Evolutionary conservation across 1,140 invertebrate species (phyloP).

Genomic region (Aphidius ervi): DNA sequence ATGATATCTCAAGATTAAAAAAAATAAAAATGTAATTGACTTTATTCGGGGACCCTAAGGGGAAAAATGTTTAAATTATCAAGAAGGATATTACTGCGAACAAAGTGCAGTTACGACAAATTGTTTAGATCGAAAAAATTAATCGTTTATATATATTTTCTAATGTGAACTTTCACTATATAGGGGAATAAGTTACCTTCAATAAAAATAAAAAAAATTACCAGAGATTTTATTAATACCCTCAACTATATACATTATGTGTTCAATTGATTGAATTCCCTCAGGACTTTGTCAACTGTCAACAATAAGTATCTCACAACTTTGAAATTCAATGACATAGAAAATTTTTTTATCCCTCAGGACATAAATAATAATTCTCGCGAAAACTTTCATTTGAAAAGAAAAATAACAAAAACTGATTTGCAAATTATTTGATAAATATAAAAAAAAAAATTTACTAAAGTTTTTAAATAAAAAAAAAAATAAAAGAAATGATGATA

Average conservation of each 20-base stretch:
- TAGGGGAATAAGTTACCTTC: slow-evolving; percentile 3
- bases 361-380: no score
- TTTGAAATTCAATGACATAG: no score
- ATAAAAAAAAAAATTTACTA: no score
- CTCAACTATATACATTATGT: neutral
- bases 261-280: no score
- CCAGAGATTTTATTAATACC: neutral
- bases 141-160: slow-evolving; percentile 19
- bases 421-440: no score
- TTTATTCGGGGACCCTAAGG: slow-evolving; percentile 6
- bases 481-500: no score
- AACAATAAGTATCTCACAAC: no score
- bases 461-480: no score
- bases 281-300: no score
- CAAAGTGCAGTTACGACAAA: slow-evolving; percentile 17
- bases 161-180: slow-evolving; percentile 24
- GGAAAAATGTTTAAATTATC: neutral
- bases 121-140: slow-evolving; percentile 23
- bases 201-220: slow-evolving; percentile 8
- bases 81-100: slow-evolving; percentile 4
- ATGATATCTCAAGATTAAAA: slow-evolving; percentile 8
- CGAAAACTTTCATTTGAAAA: no score
- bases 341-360: no score
- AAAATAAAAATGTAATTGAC: slow-evolving; percentile 9
- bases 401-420: no score